A percentile compares a stretch with the other conserved stretches of the same genome.
Evolutionary conservation across 2,113 vertebrate genomes (phyloP).

Genomic region (Petrocephalus microphthalmus): DNA sequence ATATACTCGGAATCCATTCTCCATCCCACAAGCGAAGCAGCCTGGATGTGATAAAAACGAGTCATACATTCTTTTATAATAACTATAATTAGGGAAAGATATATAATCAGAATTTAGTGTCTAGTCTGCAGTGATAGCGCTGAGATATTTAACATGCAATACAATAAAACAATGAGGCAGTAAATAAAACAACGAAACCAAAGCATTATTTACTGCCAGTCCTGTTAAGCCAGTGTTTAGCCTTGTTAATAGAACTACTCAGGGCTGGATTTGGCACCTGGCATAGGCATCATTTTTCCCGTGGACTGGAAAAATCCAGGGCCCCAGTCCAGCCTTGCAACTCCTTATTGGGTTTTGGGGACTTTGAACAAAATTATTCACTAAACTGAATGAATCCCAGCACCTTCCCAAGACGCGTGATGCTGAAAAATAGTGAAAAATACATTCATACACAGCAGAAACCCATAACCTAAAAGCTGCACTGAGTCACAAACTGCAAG

Average conservation of each 20-base stretch:
- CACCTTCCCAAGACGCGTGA: not conserved
- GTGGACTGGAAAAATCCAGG: not conserved
- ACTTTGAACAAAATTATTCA: not conserved
- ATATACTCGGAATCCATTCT: constrained; percentile 96
- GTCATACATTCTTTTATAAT: not conserved
- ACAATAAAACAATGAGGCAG: not conserved
- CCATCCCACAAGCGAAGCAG: constrained; percentile 98
- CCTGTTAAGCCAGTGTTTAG: not conserved
- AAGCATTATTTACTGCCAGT: not conserved
- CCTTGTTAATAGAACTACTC: not conserved
- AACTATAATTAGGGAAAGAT: not conserved
- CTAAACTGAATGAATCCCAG: not conserved
- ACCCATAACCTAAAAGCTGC: too few relatives aligned
- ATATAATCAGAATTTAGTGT: not conserved
- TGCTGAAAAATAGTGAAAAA: not conserved
- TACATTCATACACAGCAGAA: not conserved
- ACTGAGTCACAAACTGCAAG: not conserved
- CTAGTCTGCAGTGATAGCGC: not conserved
- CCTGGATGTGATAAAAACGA: constrained; percentile 57
- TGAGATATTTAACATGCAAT: not conserved
- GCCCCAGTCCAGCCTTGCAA: not conserved
- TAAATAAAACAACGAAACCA: not conserved
- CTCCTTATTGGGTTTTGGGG: not conserved
- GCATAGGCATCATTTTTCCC: not conserved
- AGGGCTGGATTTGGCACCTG: not conserved